Percentiles rank a stretch among this genome's conserved stretches.
phyloP scores from a whole-genome alignment of 2,797 vertebrate species.

The Ammospiza maritima region DNA sequence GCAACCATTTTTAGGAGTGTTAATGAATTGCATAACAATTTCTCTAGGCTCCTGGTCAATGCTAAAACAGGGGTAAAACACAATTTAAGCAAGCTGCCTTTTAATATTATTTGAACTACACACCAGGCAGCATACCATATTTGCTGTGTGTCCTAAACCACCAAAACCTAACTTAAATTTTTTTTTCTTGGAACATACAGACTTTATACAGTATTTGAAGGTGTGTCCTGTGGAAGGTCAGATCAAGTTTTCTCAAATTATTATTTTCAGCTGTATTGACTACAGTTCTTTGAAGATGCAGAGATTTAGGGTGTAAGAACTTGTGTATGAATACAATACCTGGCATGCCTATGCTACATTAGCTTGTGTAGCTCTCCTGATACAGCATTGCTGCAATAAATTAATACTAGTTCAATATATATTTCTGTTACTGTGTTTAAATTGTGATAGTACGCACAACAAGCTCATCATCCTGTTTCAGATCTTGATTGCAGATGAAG shows the following conservation, averaged over 20 bases:
- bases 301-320: background rate
- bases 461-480: background rate
- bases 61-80: background rate
- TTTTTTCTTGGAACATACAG: background rate
- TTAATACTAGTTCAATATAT: background rate
- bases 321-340: background rate
- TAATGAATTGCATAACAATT: background rate
- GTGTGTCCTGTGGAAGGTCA: background rate
- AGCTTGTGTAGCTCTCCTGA: background rate
- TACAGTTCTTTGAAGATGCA: background rate
- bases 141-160: background rate
- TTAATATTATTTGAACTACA: background rate
- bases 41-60: background rate
- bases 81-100: background rate
- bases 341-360: background rate
- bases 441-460: background rate
- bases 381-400: background rate
- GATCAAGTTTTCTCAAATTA: background rate
- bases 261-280: background rate
- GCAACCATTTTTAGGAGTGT: background rate
- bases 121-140: accelerated
- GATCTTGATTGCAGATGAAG: background rate
- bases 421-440: background rate
- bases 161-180: background rate
- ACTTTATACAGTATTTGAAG: background rate